Conservation (phyloP, 2,113 vertebrate genomes). For the pig (Sus scrofa) region T2T-Sscrofa CM000820.6:129889001-129889500, state of each 20-base stretch:
- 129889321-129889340: background rate
- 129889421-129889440: too few relatives aligned
- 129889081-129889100: too few relatives aligned
- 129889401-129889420: too few relatives aligned
- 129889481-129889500: too few relatives aligned
- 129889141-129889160: background rate
- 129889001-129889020: too few relatives aligned
- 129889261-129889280: background rate
- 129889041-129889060: too few relatives aligned
- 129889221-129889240: background rate
- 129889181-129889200: background rate
- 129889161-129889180: background rate
- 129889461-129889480: too few relatives aligned
- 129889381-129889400: too few relatives aligned
- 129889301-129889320: background rate
- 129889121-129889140: background rate
- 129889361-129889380: background rate
- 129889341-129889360: background rate
- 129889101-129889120: background rate
- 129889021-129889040: too few relatives aligned
- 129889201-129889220: background rate
- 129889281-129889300: background rate
- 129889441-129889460: too few relatives aligned
- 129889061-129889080: too few relatives aligned
- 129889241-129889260: fast-evolving